Base-by-base conservation (phyloP, 2,888 invertebrate species). In the Oligia latruncula region DNA sequence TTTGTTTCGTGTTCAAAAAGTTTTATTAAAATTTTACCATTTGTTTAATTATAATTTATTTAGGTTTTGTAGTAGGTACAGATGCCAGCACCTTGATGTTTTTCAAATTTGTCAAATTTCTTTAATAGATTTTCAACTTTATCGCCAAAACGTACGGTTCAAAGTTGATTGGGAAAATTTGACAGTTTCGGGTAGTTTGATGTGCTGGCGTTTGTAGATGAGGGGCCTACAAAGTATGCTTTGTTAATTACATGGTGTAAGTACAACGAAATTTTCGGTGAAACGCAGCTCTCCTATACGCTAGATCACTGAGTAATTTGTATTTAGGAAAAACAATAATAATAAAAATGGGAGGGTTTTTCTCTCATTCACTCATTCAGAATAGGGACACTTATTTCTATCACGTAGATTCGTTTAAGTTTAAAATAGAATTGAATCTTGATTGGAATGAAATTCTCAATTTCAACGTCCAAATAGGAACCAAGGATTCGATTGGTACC, bases 401-500 rank as follows among this genome's bases (percentile, higher is more conserved):
- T 64, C 49, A 58, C 40, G 55, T 52, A 78, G 55, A 84, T 79
- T 73, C 46, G 43, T 60, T 68, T 73, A 8, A 80, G 52, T 75
- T 80, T 58, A 46, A 52, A 84, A 85, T 72, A 66, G 70, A 72
- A 81, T 62, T 55, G 35, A 65, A 80, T 66, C 75, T 76, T 76
- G 81, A 83, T 85, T 73, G 43, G 72, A 76, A 58, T 71, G 23
- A 70, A 75, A 83, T 62, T 81, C 58, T 76, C 85, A 73, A 66
- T 76, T 83, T 71, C 55, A 71, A 49, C 55, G 85, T 83, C 76
- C 11, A 71, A 73, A 76, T 71, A 71, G 55, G 81, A 73, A 81
- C 67, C 71, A 58, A 67, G 68, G 71, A 64, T 84, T 60, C 62
- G 55, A 76, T 70, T 73, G 55, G 72, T 70, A 66, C 15, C 17